A percentile compares a stretch with the other conserved stretches of the same genome.
phyloP scores from a whole-genome alignment of 2,113 vertebrate species.

The Telmatochromis brachygnathus region DNA sequence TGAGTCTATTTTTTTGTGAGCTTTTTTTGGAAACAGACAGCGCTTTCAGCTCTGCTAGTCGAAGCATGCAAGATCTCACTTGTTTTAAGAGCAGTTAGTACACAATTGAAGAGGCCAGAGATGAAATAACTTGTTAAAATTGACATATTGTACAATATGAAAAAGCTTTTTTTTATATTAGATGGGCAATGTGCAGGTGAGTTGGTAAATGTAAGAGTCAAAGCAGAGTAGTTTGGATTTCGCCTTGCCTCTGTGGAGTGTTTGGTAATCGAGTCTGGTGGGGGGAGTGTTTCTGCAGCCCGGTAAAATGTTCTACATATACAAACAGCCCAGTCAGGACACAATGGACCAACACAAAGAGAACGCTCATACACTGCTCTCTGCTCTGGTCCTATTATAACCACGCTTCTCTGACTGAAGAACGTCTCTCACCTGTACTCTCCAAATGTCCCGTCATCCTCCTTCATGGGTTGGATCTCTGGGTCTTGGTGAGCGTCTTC shows the following conservation, averaged over 20 bases:
- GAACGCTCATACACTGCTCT: background rate
- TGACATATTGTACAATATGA: background rate
- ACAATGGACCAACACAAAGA: background rate
- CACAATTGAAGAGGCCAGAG: background rate
- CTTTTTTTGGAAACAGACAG: background rate
- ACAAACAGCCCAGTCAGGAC: constrained; percentile 22
- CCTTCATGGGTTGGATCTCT: constrained; percentile 98
- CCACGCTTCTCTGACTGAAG: background rate
- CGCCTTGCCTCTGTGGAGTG: constrained; percentile 47
- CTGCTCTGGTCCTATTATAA: background rate
- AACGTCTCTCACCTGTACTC: constrained; percentile 87
- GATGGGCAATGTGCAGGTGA: background rate
- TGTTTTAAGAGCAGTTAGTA: background rate
- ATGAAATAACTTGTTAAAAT: constrained; percentile 3
- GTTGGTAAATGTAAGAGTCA: background rate
- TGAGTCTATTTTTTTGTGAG: background rate
- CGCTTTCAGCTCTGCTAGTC: background rate
- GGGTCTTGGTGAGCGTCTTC: constrained; percentile 96
- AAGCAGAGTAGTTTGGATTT: background rate
- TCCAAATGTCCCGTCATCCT: constrained; percentile 96
- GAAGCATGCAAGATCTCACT: background rate
- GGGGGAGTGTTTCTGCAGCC: constrained; percentile 33
- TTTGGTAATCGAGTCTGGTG: constrained; percentile 42
- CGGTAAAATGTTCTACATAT: constrained; percentile 48
- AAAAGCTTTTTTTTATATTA: background rate